Evolutionary conservation across 2,797 vertebrate species (phyloP).

Genomic region (Sebastes trivittatus): DNA sequence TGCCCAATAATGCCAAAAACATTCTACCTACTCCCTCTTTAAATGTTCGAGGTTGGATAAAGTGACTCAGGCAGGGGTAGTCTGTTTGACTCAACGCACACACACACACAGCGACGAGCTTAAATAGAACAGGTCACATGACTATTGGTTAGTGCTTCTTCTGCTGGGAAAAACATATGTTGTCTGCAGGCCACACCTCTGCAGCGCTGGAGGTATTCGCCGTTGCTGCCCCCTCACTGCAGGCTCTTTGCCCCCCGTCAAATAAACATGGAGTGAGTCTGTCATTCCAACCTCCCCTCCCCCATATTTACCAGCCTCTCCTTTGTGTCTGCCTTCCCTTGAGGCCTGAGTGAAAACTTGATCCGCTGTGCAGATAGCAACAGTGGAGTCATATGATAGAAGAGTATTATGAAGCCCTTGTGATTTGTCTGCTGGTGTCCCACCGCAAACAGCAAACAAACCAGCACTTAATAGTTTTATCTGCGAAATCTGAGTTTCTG

Average conservation of each 20-base stretch:
- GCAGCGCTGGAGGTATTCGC: not conserved
- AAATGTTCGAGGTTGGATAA: not conserved
- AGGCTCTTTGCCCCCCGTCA: not conserved
- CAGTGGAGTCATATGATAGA: constrained; percentile 7
- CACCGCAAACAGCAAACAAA: not conserved
- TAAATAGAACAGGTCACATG: constrained; percentile 78
- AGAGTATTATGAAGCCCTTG: not conserved
- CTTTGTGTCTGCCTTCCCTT: constrained; percentile 27
- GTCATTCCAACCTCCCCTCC: constrained; percentile 62
- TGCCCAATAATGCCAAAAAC: no score
- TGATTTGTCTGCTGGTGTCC: constrained; percentile 18
- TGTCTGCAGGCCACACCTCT: constrained; percentile 25
- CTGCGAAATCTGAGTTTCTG: constrained; percentile 6
- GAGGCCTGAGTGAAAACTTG: constrained; percentile 11
- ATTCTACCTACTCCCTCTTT: fast-evolving
- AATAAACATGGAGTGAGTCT: constrained; percentile 22
- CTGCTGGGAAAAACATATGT: constrained; percentile 44
- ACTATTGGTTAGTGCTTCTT: constrained; percentile 29
- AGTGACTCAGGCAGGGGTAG: constrained; percentile 33
- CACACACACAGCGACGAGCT: constrained; percentile 5
- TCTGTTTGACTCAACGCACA: constrained; percentile 40
- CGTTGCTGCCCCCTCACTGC: not conserved
- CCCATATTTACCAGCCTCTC: constrained; percentile 40
- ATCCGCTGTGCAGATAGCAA: constrained; percentile 5
- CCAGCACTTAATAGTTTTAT: not conserved